Base-by-base conservation (phyloP, 1,140 invertebrate genomes). In the Cydia strobilella region DNA sequence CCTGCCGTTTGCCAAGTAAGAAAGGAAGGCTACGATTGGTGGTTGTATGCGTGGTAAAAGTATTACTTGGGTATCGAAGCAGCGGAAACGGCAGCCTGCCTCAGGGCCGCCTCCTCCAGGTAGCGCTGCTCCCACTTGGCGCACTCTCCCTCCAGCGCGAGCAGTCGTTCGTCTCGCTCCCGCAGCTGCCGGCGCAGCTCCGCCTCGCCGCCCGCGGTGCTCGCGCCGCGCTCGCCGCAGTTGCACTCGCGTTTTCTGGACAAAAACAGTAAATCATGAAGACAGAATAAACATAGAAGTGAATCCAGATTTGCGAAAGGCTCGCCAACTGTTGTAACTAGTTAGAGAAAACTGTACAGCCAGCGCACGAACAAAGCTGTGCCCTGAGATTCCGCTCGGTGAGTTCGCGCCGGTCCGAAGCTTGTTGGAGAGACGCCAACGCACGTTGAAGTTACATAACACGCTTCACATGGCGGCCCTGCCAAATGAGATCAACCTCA, bases 101-200 rank as follows among this genome's bases (percentile, higher is more conserved):
- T 93, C 74, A 97, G 90, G 42, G 97, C 96, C 79, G 95, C 96
- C 90, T 98, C 97, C 89, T 98, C 97, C 7, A 98, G 91, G 91
- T 97, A 98, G 65, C 96, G 94, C 92, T 98, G 97, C 89, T 98
- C 97, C 96, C 97, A 97, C 90, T 97, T 97, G 66, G 96, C 95
- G 75, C 96, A 96, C 84, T 97, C 97, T 3, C 96, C 96, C 88
- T 97, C 97, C 31, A 97, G 89, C 20, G 95, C 94, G 94, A 98
- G 96, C 48, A 97, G 96, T 81, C 96, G 95, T 88, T 97, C 96
- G 87, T 97, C 96, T 74, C 95, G 94, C 87, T 97, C 96, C 31
- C 96, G 94, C 62, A 97, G 82, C 84, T 94, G 90, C 76, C 95
- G 90, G 80, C 96, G 96, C 74, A 96, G 86, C 79, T 96, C 95